A percentile compares a stretch with the other conserved stretches of the same genome.
Evolutionary conservation across 2,113 vertebrate genomes (phyloP).

Genomic region (Gopherus flavomarginatus): DNA sequence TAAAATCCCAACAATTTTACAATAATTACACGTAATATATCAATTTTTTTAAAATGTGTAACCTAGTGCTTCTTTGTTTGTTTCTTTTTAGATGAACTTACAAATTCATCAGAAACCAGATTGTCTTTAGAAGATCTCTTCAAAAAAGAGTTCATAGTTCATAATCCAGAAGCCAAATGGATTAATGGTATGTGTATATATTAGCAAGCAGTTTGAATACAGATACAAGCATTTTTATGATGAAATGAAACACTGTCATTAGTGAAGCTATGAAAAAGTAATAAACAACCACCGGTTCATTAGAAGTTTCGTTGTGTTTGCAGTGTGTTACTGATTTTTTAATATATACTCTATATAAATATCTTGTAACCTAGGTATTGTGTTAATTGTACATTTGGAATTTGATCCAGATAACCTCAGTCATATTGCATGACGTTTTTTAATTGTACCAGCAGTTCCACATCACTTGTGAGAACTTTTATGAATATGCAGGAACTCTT

Average conservation of each 20-base stretch:
- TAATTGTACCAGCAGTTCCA: background rate
- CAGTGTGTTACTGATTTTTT: conserved; percentile 56
- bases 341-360: background rate
- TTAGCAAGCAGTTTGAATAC: background rate
- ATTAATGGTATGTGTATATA: conserved; percentile 88
- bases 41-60: background rate
- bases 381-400: background rate
- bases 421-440: background rate
- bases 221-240: background rate
- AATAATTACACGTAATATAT: background rate
- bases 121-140: conserved; percentile 95
- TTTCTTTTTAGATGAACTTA: conserved; percentile 86
- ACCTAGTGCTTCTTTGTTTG: background rate
- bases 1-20: background rate
- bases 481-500: background rate
- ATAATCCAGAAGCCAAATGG: conserved; percentile 94
- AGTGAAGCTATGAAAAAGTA: background rate
- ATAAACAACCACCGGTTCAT: background rate
- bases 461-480: background rate
- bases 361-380: background rate
- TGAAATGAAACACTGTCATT: background rate
- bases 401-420: background rate
- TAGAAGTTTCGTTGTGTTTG: conserved; percentile 19
- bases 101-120: conserved; percentile 91
- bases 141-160: conserved; percentile 87